Base-by-base conservation (phyloP, 2,888 invertebrate genomes). In the Tromatobia lineatoria region DNA sequence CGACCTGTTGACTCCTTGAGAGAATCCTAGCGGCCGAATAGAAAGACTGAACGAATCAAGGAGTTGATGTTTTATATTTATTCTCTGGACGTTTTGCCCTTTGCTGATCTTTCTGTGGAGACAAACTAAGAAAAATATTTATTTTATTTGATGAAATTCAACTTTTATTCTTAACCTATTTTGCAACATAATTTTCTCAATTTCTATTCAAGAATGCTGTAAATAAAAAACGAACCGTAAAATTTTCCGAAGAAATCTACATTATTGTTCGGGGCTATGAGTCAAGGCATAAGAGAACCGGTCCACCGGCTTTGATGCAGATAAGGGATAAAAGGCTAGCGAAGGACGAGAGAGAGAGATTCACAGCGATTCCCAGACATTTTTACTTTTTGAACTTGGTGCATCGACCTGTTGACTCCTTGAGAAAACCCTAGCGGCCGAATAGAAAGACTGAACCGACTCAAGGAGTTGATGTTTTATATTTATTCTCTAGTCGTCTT, bases 401-500 rank as follows among this genome's bases (percentile, higher is more conserved):
- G 75, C 81, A 81, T 79, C 78, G 84, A 84, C 84, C 84, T 84
- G 84, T 84, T 84, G 84, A 84, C 84, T 84, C 74, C 70, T 73
- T 61, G 38, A 69, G 74, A 54, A 23, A 77, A 73, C 42, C 59
- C 61, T 34, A 29, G 77, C 45, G 77, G 73, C 61, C 69, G 73
- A 64, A 38, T 38, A 20, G 64, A 42, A n/a, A 38, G 18, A 20
- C 38, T 13, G 11, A 20, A 11, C 38, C 38, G 64, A 20, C 64
- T 64, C 42, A 18, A 64, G 8, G 38, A n/a, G 64, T 61, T 42
- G 38, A 34, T 13, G 38, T 42, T 7, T 50, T 45, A 15, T 15
- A 15, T 45, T 45, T 45, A 2, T 20, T 64, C 20, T n/a, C 18
- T 42, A 20, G 11, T 10, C 2, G 2, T 6, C 18, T 42, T 7